These are phyloP conservation scores for Spodoptera littoralis DNA, from an alignment of 2,888 invertebrate genomes.

Conservation along the genomic window DNA sequence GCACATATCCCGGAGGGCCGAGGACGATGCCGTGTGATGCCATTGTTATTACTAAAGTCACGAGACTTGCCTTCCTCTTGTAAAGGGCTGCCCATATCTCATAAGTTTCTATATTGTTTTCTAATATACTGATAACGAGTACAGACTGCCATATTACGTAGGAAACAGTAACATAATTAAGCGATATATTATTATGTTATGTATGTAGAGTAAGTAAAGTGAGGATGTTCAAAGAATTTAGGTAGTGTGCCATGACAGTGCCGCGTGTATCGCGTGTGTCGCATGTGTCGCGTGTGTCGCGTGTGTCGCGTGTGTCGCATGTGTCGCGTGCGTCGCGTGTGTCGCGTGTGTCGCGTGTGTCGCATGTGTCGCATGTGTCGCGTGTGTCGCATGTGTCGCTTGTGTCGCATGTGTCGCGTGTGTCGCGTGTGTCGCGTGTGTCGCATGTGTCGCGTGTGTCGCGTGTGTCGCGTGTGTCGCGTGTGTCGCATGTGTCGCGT, in stretches of 20 bases:
- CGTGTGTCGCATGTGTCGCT: neutral
- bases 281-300: neutral
- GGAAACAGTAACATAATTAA: constrained; percentile 37
- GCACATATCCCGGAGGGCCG: constrained; percentile 11
- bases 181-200: too few species aligned
- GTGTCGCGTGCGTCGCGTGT: neutral
- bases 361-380: neutral
- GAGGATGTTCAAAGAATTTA: constrained; percentile 9
- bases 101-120: constrained; percentile 44
- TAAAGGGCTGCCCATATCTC: constrained; percentile 28
- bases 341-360: neutral
- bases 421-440: neutral
- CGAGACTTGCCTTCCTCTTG: constrained; percentile 24
- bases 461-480: neutral
- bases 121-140: constrained; percentile 56
- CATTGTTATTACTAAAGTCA: constrained; percentile 11
- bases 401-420: neutral
- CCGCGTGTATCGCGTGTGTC: neutral
- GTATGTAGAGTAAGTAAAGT: constrained; percentile 31
- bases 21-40: constrained; percentile 10
- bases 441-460: neutral
- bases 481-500: neutral
- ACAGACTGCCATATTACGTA: constrained; percentile 76
- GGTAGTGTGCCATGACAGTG: constrained; percentile 8
- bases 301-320: neutral